Evolutionary conservation across 1,140 invertebrate species (phyloP).

Genomic region (Brachystomella parvula): DNA sequence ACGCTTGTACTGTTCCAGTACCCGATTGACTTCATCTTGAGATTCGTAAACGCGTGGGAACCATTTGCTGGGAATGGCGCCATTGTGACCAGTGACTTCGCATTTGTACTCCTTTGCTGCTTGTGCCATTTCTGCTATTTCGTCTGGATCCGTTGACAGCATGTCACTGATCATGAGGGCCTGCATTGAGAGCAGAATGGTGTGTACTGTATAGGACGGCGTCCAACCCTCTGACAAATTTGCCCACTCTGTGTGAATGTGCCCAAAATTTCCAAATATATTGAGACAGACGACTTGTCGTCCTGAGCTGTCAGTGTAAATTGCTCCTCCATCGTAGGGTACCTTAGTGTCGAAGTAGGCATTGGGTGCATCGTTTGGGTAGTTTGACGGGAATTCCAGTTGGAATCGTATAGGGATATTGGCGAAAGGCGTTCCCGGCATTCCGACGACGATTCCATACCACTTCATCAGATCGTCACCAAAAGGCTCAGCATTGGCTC

Average conservation of each 20-base stretch:
- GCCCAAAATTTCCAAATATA: slow-evolving; percentile 15
- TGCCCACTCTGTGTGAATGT: slow-evolving; percentile 6
- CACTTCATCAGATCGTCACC: slow-evolving; percentile 11
- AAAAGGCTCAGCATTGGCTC: slow-evolving; percentile 14
- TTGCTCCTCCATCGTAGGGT: slow-evolving; percentile 3
- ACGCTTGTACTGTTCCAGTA: background rate
- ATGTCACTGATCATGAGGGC: slow-evolving; percentile 13
- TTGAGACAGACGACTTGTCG: slow-evolving; percentile 16
- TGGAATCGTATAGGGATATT: slow-evolving; percentile 18
- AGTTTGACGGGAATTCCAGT: slow-evolving; percentile 16
- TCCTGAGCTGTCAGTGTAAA: background rate
- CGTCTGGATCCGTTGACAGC: slow-evolving; percentile 1
- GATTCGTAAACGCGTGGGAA: slow-evolving; percentile 15
- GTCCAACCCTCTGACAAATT: slow-evolving; percentile 13
- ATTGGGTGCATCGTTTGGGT: slow-evolving; percentile 13
- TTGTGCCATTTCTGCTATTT: background rate
- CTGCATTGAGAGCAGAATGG: slow-evolving; percentile 19
- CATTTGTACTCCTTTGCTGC: slow-evolving; percentile 4
- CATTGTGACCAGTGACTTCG: slow-evolving; percentile 3
- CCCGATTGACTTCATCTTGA: background rate
- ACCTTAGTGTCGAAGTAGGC: slow-evolving; percentile 17
- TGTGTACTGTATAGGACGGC: slow-evolving; percentile 14
- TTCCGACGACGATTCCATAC: slow-evolving; percentile 13
- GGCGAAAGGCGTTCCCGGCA: background rate
- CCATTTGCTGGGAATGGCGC: background rate